Conservation (phyloP, 2,888 invertebrate species). For the Sabatieria punctata region DNA sequence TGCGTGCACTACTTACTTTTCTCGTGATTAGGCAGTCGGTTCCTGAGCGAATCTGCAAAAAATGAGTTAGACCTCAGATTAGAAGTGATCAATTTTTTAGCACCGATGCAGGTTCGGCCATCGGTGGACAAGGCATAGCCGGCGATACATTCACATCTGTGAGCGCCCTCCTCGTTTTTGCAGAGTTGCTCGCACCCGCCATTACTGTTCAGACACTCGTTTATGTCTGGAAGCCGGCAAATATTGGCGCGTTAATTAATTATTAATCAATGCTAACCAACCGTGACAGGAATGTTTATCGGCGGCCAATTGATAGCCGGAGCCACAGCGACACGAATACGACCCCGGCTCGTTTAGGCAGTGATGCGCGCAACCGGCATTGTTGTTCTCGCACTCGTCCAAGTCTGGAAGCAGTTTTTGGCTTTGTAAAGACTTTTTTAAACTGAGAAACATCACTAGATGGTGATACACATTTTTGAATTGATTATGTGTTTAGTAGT, state of each 20-base stretch:
- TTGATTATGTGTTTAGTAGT: too few relatives aligned
- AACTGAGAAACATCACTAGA: too few relatives aligned
- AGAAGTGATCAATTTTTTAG: too few relatives aligned
- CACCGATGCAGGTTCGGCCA: conserved; percentile 23
- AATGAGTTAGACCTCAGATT: too few relatives aligned
- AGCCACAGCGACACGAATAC: conserved; percentile 27
- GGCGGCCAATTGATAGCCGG: conserved; percentile 20
- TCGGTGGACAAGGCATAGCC: conserved; percentile 31
- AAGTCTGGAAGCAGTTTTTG: conserved; percentile 44
- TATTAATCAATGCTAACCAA: conserved; percentile 12
- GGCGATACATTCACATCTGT: conserved; percentile 37
- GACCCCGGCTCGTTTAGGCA: conserved; percentile 34
- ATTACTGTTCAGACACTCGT: conserved; percentile 44
- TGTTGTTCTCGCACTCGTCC: conserved; percentile 40
- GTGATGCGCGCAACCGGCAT: conserved; percentile 32
- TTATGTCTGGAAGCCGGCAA: too few relatives aligned
- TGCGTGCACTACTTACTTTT: too few relatives aligned
- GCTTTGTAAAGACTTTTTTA: background rate
- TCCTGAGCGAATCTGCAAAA: too few relatives aligned
- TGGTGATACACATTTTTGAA: too few relatives aligned
- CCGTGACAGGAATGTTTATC: conserved; percentile 25
- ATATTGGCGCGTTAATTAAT: too few relatives aligned
- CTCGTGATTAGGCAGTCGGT: too few relatives aligned
- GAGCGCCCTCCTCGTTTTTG: conserved; percentile 43
- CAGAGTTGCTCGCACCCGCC: conserved; percentile 50